Conservation (phyloP, 2,888 invertebrate species). For the Noctua fimbriata region DNA sequence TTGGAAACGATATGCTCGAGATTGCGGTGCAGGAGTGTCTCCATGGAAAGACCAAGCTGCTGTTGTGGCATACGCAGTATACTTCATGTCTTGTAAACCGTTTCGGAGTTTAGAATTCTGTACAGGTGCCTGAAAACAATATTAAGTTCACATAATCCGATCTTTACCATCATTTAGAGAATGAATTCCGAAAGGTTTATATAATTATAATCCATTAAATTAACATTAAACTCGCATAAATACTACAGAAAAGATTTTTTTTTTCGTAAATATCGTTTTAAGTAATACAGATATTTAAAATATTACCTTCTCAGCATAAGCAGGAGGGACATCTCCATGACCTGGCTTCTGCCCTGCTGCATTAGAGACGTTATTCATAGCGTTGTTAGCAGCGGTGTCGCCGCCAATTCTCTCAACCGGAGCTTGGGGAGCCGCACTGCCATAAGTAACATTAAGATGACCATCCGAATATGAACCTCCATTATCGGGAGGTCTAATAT, state of each 20-base stretch:
- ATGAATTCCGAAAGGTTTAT: background rate
- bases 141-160: background rate
- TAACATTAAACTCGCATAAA: background rate
- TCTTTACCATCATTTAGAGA: too few species aligned
- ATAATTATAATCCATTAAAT: background rate
- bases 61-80: conserved; percentile 78
- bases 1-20: conserved; percentile 52
- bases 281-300: background rate
- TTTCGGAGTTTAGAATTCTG: conserved; percentile 74
- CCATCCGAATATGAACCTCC: conserved; percentile 78
- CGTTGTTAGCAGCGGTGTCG: conserved; percentile 77
- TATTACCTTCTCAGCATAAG: conserved; percentile 67
- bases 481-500: conserved; percentile 70
- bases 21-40: conserved; percentile 55
- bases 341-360: conserved; percentile 67
- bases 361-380: conserved; percentile 57
- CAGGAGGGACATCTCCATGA: conserved; percentile 76
- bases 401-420: conserved; percentile 82
- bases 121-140: conserved; percentile 67
- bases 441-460: conserved; percentile 71
- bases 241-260: background rate
- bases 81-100: conserved; percentile 85
- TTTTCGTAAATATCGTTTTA: background rate
- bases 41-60: conserved; percentile 87
- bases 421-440: conserved; percentile 59